Percentiles rank a stretch among this genome's conserved stretches.
Evolutionary conservation across 2,113 vertebrate genomes (phyloP).

Genomic region (Bombycilla garrulus): DNA sequence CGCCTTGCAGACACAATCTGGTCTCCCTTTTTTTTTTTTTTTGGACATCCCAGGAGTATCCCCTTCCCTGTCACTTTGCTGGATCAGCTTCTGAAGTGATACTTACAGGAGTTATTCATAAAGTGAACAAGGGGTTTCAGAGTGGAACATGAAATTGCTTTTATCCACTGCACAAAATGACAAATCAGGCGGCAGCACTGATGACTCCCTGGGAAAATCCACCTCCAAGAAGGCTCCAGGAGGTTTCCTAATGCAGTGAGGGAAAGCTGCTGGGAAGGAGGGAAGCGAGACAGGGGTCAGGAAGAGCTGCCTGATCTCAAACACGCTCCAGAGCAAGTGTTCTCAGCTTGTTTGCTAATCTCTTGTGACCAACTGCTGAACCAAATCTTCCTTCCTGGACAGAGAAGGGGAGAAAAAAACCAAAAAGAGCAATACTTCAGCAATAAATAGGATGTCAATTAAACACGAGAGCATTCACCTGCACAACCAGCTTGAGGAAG

Average conservation of each 20-base stretch:
- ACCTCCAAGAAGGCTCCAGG: not conserved
- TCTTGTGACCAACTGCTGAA: not conserved
- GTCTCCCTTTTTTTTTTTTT: not conserved
- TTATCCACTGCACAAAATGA: not conserved
- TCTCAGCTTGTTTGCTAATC: conserved; percentile 36
- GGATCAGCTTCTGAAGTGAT: not conserved
- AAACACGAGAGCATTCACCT: not conserved
- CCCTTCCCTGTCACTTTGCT: not conserved
- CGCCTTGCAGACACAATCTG: not conserved
- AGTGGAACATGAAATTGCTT: conserved; percentile 40
- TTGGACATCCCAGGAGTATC: not conserved
- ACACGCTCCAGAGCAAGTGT: not conserved
- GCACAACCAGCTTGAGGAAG: not conserved
- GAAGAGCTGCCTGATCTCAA: not conserved
- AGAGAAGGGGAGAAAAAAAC: not conserved
- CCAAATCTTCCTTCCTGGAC: not conserved
- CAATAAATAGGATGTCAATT: conserved; percentile 13
- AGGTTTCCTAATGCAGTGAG: not conserved
- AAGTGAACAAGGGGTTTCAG: conserved; percentile 6
- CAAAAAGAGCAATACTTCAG: not conserved
- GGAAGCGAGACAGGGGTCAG: not conserved
- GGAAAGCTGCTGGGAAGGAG: not conserved
- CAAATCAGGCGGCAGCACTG: not conserved
- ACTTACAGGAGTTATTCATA: not conserved
- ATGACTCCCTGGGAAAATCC: not conserved